Evolutionary conservation across 2,888 invertebrate genomes (phyloP).

Genomic region (Cerastis rubricosa): DNA sequence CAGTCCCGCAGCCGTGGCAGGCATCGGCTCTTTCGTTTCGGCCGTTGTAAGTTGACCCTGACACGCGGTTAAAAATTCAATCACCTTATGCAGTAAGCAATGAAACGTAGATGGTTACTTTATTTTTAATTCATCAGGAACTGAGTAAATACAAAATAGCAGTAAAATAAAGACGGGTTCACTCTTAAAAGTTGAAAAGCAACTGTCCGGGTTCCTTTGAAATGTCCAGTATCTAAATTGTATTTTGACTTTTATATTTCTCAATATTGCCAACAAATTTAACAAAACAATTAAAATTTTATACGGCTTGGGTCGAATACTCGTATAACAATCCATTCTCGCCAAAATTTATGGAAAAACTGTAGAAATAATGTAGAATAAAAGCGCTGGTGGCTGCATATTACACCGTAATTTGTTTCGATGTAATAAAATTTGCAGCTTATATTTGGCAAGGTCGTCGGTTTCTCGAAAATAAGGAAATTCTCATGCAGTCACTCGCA

Average conservation of each 20-base stretch:
- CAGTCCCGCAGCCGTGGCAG: no score
- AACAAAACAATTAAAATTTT: not conserved
- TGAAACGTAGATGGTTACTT: slow-evolving; percentile 3
- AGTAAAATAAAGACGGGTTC: not conserved
- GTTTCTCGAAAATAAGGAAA: slow-evolving; percentile 19
- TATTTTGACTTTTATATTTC: not conserved
- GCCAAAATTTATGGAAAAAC: not conserved
- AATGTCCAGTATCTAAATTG: not conserved
- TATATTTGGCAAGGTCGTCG: not conserved
- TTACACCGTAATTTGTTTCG: not conserved
- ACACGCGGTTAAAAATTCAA: slow-evolving; percentile 14
- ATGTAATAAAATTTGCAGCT: slow-evolving; percentile 12
- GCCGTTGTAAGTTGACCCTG: no score
- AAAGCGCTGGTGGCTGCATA: not conserved
- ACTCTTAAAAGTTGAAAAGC: not conserved
- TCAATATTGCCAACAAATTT: not conserved
- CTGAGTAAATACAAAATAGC: not conserved
- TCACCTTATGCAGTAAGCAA: slow-evolving; percentile 1
- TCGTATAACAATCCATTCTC: not conserved
- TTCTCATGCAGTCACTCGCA: slow-evolving; percentile 3
- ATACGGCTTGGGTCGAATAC: not conserved
- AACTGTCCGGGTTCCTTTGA: not conserved
- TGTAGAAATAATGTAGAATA: not conserved
- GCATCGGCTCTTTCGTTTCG: no score
- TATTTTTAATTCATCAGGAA: not conserved